Base-by-base conservation (phyloP, 2,113 vertebrate genomes). In the Jacana jacana region DNA sequence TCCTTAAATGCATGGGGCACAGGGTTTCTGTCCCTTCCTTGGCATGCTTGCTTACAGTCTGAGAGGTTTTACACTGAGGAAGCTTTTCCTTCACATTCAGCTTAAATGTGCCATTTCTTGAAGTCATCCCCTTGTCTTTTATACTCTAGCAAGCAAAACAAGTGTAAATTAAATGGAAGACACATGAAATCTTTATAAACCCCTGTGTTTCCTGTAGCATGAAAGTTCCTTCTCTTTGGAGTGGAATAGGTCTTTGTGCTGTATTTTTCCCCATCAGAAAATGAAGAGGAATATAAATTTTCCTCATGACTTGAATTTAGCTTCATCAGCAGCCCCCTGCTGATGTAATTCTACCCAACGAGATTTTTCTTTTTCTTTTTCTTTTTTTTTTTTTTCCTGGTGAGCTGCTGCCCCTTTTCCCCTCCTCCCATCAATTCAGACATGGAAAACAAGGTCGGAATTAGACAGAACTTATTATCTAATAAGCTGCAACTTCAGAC, bases 101-200 rank as follows among this genome's bases (percentile, higher is more conserved):
- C 68, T 96, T 90, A 82, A 93, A 89, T 58, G 85, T 95, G 80
- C 91, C 79, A 88, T 88, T 97, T 96, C 95, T 95, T 91, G 85
- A 94, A 94, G 68, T 93, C 81, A 95, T 68, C 37, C 76, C 76
- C 84, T 64, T 94, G 64, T 77, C 93, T 90, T 88, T 96, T 80
- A 89, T 86, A 93, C 88, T 91, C 82, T 69, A 91, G 86, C 76
- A 93, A 91, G 93, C 82, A 95, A 93, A 96, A 77, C 65, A 72
- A 94, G 58, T 60, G 35, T 88, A 94, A 97, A 96, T 94, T 93
- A 95, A 96, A 96, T 90, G 68, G 57, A 94, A 95, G 91, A 91
- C 63, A 89, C 85, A 90, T 95, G 54, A 93, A 96, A 94, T 78
- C 82, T 95, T 94, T 92, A 92, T 92, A 90, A 95, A 87, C 66